Evolutionary conservation across 2,113 vertebrate genomes (phyloP), one percentile per base, ranked within the genome.

Genomic region (Salvelinus alpinus): DNA sequence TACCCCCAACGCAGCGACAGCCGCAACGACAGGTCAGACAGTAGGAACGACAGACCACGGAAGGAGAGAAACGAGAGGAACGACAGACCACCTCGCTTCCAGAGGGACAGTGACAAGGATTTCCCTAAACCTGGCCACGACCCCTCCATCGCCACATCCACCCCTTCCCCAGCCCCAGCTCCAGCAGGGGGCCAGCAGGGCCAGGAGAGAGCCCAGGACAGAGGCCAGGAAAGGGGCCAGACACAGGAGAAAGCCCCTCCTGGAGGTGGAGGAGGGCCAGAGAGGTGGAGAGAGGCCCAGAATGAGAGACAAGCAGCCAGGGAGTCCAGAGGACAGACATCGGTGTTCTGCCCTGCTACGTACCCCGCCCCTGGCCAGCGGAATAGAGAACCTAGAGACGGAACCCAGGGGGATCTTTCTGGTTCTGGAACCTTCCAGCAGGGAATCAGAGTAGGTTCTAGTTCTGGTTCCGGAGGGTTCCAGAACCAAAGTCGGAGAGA

Each of bases 51-150:
- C 51, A 54, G 14, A 54, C 18, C 51, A 54, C 51, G 51, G 14
- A 54, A 18, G 3, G 51, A 54, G 12, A 54, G 51, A 5, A 54
- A 54, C 4, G 48, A 54, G 3, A 92, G 96, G 84, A 97, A 95
- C 64, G 96, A 98, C 84, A 94, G 96, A 78, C 96, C 97, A 0
- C 97, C 97, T 82, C 96, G 96, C 77, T 99, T 99, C 87, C 94
- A 97, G 90, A 95, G 88, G 85, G 98, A 44, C 3, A 44, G 38
- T 11, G 38, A 99, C 75, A 86, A 85, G 38, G 96, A 97, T 65
- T 94, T 94, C 83, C 92, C 93, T 44, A 96, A 94, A 78, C 94
- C 95, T 47, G 75, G 88, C 82, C 92, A 92, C 72, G 95, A 97
- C 80, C 78, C 90, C 22, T 77, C 83, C 27, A 90, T 89, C 14